A percentile compares a stretch with the other conserved stretches of the same genome.
These are phyloP conservation scores for Perdita meconis DNA, from an alignment of 2,888 invertebrate genomes.

Conservation along the genomic window DNA sequence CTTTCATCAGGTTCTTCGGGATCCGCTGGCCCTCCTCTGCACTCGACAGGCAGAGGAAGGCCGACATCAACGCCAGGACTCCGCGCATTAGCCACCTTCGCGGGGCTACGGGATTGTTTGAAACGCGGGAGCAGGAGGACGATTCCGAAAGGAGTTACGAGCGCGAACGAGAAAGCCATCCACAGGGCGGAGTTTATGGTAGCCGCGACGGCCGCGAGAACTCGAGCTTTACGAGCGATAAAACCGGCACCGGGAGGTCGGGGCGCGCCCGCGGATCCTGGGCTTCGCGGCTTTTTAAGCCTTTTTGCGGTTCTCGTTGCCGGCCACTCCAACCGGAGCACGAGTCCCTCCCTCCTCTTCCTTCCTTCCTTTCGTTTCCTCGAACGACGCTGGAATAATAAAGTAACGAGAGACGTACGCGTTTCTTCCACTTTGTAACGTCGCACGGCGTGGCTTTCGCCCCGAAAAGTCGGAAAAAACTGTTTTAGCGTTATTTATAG, in stretches of 20 bases:
- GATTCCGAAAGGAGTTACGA: conserved; percentile 58
- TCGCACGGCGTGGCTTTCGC: too few species aligned
- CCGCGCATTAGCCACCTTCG: conserved; percentile 6
- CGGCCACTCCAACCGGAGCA: conserved; percentile 36
- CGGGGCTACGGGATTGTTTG: conserved; percentile 24
- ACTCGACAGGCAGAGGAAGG: conserved; percentile 1
- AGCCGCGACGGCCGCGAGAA: conserved; percentile 51
- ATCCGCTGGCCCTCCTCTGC: conserved; percentile 9
- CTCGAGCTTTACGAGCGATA: conserved; percentile 73
- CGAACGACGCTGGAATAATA: conserved; percentile 46
- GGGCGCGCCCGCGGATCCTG: conserved; percentile 10
- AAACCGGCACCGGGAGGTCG: conserved; percentile 57
- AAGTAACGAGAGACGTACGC: conserved; percentile 13
- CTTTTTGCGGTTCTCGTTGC: conserved; percentile 54
- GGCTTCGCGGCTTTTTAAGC: conserved; percentile 40
- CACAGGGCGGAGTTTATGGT: conserved; percentile 61
- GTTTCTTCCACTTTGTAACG: conserved; percentile 16
- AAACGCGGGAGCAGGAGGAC: conserved; percentile 34
- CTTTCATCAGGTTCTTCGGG: background rate
- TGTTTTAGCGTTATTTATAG: too few species aligned
- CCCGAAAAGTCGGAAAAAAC: too few species aligned
- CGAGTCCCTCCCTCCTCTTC: background rate
- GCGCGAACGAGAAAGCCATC: conserved; percentile 51
- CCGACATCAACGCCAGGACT: conserved; percentile 22
- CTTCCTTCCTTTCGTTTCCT: too few species aligned